Base-by-base conservation (phyloP, 2,113 vertebrate genomes). In the Cinclus mexicanus region DNA sequence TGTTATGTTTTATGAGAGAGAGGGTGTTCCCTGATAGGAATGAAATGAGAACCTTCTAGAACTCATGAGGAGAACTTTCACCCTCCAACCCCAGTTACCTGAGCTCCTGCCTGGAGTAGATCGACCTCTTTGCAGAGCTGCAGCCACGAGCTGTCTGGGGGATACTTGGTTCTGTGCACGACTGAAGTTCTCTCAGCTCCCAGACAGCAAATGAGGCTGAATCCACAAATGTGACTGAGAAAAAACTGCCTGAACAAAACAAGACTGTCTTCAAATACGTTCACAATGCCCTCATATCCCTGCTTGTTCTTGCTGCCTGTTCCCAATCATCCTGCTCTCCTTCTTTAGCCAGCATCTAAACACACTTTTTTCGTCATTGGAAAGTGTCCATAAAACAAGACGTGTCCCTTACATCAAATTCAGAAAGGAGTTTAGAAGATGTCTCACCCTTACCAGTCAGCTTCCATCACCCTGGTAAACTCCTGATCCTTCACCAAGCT, bases 111-210 rank as follows among this genome's bases (percentile, higher is more conserved):
- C n/a, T 8, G 14, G 26, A 17, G 52, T 11, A 67, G 47, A 19
- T 21, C 12, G 7, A 41, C 20, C 25, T 80, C 46, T 76, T 49
- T 46, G 42, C 41, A 65, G 55, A 72, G 49, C 55, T 74, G 44
- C n/a, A 75, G 31, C 33, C 7, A 1, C 0, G 0, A 67, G 59
- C 17, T 6, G 0, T 42, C 52, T 52, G 21, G 6, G 14, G 41
- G 5, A 39, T 9, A 1, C 37, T 29, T 41, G 78, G 33, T 74
- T 41, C 56, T 49, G 22, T 44, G 28, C n/a, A 59, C 5, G 3
- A 1, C 15, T 17, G 33, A 75, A 68, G 65, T 52, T 87, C 50
- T 78, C 47, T 0, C 0, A 72, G 68, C 59, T 88, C 70, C 31
- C 64, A 75, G 84, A 86, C 47, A 4, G 1, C 37, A 46, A 57